Percentiles rank a stretch among this genome's conserved stretches.
Evolutionary conservation across 2,113 vertebrate genomes (phyloP).

Genomic region (Lanius collurio): DNA sequence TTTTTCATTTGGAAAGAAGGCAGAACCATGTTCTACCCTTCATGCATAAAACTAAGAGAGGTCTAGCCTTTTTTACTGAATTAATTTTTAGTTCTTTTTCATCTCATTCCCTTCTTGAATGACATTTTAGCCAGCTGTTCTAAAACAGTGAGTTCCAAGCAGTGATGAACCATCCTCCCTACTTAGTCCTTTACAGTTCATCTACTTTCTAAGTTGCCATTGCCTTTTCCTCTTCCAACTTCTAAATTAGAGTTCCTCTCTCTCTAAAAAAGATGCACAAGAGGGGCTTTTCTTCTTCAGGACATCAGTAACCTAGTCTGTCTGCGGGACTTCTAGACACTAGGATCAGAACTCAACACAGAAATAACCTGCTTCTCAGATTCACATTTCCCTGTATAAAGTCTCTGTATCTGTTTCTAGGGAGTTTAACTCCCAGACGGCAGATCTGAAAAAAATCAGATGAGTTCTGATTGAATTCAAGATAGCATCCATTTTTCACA

Average conservation of each 20-base stretch:
- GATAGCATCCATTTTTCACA: background rate
- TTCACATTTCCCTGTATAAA: background rate
- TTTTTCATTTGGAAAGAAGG: slow-evolving; percentile 34
- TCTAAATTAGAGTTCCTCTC: background rate
- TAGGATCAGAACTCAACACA: background rate
- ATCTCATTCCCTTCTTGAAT: background rate
- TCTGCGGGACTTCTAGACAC: background rate
- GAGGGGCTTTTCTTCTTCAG: background rate
- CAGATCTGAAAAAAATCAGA: background rate
- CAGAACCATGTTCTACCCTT: background rate
- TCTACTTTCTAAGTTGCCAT: background rate
- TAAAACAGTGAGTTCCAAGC: background rate
- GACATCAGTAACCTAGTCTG: background rate
- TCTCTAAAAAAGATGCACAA: background rate
- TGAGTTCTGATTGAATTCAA: background rate
- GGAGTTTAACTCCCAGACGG: background rate
- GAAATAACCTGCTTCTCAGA: background rate
- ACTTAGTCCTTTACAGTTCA: background rate
- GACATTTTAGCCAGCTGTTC: background rate
- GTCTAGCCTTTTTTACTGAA: background rate
- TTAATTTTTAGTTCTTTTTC: background rate
- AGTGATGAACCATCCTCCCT: background rate
- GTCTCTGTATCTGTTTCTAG: background rate
- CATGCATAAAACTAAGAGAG: background rate
- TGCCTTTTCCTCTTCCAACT: background rate